phyloP scores from a whole-genome alignment of 2,797 vertebrate species.

The Sus cebifrons region DNA sequence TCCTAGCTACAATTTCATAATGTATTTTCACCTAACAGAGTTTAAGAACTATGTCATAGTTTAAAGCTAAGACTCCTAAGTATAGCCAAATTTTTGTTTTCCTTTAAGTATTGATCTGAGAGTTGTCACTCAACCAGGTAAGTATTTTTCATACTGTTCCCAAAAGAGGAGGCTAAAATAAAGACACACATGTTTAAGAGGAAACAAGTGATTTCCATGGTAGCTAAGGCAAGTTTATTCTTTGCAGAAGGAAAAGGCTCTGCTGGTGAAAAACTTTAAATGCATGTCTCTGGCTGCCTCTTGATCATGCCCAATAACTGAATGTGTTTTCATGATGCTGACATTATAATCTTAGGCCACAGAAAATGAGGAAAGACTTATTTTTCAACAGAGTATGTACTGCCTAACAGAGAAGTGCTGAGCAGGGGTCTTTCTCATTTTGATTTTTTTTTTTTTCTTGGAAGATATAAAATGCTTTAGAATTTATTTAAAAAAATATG shows the following conservation, averaged over 20 bases:
- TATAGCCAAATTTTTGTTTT: conserved; percentile 62
- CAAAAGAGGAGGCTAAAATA: conserved; percentile 65
- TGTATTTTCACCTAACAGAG: conserved; percentile 18
- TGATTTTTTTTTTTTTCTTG: background rate
- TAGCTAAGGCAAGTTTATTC: conserved; percentile 52
- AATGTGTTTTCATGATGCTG: conserved; percentile 23
- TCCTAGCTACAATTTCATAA: conserved; percentile 10
- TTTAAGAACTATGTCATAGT: background rate
- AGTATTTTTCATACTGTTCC: conserved; percentile 57
- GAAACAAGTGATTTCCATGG: conserved; percentile 55
- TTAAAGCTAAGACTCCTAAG: conserved; percentile 50
- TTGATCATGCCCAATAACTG: conserved; percentile 39
- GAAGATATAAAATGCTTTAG: conserved; percentile 66
- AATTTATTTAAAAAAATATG: conserved; percentile 58
- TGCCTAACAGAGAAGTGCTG: conserved; percentile 42
- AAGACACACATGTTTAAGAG: conserved; percentile 63
- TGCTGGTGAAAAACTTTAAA: conserved; percentile 35
- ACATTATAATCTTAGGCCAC: background rate
- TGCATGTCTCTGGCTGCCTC: conserved; percentile 25
- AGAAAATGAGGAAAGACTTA: conserved; percentile 21
- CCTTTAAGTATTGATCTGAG: conserved; percentile 62
- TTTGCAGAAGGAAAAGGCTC: conserved; percentile 47
- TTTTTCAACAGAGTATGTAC: conserved; percentile 21
- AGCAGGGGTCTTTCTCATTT: conserved; percentile 66
- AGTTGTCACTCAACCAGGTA: conserved; percentile 65